Conservation (phyloP, 2,888 invertebrate genomes). For the Microplitis deprimator region DNA sequence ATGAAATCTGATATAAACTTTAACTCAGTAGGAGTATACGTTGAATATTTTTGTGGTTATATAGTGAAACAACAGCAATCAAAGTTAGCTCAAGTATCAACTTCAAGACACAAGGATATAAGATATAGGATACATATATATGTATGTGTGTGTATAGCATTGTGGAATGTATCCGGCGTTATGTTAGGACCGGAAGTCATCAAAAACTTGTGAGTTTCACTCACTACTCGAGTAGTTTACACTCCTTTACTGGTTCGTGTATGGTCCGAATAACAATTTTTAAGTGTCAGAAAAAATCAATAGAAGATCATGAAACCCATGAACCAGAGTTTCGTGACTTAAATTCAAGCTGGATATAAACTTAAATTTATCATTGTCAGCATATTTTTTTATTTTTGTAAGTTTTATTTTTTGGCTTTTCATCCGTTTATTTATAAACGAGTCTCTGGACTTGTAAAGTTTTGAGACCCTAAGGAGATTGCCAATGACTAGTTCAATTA, state of each 20-base stretch:
- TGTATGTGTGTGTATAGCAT: constrained; percentile 17
- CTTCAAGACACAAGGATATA: neutral
- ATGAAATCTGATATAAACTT: too few species aligned
- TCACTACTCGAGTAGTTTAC: constrained; percentile 6
- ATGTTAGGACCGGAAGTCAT: constrained; percentile 55
- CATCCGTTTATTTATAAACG: neutral
- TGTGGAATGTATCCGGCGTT: constrained; percentile 19
- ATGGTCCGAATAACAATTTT: constrained; percentile 27
- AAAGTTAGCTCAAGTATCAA: constrained; percentile 19
- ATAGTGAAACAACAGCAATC: neutral
- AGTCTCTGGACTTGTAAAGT: neutral
- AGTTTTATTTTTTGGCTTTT: neutral
- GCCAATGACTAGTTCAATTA: neutral
- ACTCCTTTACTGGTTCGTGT: neutral
- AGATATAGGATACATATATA: neutral
- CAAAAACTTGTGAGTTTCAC: constrained; percentile 54
- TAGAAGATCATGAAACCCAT: neutral
- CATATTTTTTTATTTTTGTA: neutral
- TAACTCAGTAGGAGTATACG: too few species aligned
- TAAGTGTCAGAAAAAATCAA: constrained; percentile 7
- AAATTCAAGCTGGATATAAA: neutral
- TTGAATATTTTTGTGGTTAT: neutral
- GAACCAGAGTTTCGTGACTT: neutral
- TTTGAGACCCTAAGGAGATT: neutral
- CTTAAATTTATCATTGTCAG: constrained; percentile 13